Conservation (phyloP, 2,888 invertebrate species). For the Andrena praecox region DNA sequence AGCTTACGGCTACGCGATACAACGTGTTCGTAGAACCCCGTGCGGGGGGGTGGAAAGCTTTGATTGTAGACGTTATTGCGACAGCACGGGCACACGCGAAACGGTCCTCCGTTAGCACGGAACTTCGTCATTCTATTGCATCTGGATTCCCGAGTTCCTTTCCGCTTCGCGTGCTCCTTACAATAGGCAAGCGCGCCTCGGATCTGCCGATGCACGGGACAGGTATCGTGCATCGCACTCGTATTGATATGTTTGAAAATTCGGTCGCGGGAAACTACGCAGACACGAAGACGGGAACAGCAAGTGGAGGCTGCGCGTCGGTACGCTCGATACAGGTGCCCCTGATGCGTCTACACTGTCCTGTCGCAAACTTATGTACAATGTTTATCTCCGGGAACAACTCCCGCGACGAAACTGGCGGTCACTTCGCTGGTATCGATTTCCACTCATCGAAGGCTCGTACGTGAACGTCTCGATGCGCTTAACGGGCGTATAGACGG, state of each 20-base stretch:
- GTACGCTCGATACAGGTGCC: conserved; percentile 21
- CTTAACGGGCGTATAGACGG: conserved; percentile 3
- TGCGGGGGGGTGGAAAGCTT: conserved; percentile 73
- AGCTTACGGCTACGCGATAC: conserved; percentile 59
- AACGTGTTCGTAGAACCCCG: conserved; percentile 55
- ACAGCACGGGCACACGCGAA: conserved; percentile 49
- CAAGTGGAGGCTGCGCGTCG: conserved; percentile 22
- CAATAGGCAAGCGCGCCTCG: conserved; percentile 29
- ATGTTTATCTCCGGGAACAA: conserved; percentile 29
- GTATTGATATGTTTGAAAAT: conserved; percentile 78
- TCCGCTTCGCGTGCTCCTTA: conserved; percentile 23
- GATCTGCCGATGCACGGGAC: conserved; percentile 46
- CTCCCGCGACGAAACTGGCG: conserved; percentile 6
- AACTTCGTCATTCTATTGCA: too few relatives aligned
- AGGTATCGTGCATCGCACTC: conserved; percentile 56
- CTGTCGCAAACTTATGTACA: neutral
- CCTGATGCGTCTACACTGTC: neutral
- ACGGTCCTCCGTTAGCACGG: conserved; percentile 7
- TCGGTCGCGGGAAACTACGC: conserved; percentile 71
- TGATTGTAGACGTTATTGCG: conserved; percentile 79
- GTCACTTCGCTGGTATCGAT: conserved; percentile 36
- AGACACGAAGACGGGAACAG: conserved; percentile 52
- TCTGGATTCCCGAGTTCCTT: too few relatives aligned
- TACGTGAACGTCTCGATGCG: conserved; percentile 1
- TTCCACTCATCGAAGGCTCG: conserved; percentile 1